Percentiles rank a stretch among this genome's conserved stretches.
These are phyloP conservation scores for Toxotes jaculatrix DNA, from an alignment of 2,113 vertebrate genomes.

Conservation along the genomic window DNA sequence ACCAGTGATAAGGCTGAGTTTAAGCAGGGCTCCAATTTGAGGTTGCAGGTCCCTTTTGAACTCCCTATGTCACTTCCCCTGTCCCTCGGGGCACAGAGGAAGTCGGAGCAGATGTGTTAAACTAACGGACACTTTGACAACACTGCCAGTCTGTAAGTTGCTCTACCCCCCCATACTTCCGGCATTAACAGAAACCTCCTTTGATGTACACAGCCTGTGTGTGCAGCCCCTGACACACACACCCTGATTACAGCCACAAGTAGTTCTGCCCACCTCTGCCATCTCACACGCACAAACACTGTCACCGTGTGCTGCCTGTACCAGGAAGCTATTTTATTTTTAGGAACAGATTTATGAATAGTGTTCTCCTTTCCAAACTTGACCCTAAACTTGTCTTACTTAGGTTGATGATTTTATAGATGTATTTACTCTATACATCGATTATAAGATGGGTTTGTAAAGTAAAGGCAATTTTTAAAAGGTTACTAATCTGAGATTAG, in stretches of 20 bases:
- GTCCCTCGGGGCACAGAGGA: constrained; percentile 64
- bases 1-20: constrained; percentile 32
- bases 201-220: constrained; percentile 59
- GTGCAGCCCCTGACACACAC: constrained; percentile 5
- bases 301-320: not conserved
- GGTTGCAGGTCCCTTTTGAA: constrained; percentile 74
- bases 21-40: constrained; percentile 59
- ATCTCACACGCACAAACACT: constrained; percentile 1
- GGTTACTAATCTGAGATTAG: constrained; percentile 42
- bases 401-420: not conserved
- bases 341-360: not conserved
- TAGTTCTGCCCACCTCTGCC: constrained; percentile 28
- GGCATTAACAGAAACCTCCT: constrained; percentile 48
- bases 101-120: constrained; percentile 78
- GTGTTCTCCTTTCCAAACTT: not conserved
- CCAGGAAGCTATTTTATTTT: not conserved
- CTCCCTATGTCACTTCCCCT: constrained; percentile 76
- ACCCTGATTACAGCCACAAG: constrained; percentile 19
- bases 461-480: constrained; percentile 18
- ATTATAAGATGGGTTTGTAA: not conserved
- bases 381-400: not conserved
- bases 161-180: constrained; percentile 32
- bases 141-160: constrained; percentile 65
- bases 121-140: constrained; percentile 72
- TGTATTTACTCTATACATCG: not conserved